phyloP scores from a whole-genome alignment of 2,113 vertebrate genomes.

The Lagopus muta region DNA sequence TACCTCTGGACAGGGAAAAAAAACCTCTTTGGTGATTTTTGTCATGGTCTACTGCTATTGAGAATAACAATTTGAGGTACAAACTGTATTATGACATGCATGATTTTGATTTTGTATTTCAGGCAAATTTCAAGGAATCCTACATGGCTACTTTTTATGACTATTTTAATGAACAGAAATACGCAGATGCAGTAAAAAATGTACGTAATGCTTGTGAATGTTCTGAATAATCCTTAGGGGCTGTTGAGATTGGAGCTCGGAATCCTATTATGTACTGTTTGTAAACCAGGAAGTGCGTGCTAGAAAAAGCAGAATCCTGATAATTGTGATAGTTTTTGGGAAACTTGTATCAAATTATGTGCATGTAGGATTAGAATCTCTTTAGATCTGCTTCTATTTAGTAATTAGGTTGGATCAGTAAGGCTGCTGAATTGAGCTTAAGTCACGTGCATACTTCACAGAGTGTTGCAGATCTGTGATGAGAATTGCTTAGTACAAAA shows the following conservation, averaged over 20 bases:
- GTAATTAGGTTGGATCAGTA: background rate
- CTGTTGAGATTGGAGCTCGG: background rate
- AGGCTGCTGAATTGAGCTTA: background rate
- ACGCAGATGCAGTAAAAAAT: conserved; percentile 97
- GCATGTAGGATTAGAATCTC: background rate
- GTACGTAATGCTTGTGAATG: conserved; percentile 77
- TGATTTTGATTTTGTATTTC: conserved; percentile 56
- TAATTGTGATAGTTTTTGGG: background rate
- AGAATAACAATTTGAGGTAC: background rate
- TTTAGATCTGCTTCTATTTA: background rate
- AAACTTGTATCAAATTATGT: background rate
- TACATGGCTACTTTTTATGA: conserved; percentile 98
- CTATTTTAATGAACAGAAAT: conserved; percentile 98
- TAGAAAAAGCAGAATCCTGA: background rate
- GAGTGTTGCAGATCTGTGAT: background rate
- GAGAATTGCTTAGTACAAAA: background rate
- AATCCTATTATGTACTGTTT: background rate
- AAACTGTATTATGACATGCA: background rate
- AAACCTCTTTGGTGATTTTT: background rate
- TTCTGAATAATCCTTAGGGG: background rate
- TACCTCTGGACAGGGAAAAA: background rate
- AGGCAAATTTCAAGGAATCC: conserved; percentile 98
- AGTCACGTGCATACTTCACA: background rate
- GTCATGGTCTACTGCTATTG: background rate
- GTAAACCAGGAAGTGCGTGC: background rate